These are phyloP conservation scores for Sphaeramia orbicularis DNA, from an alignment of 2,797 vertebrate genomes.

Conservation along the genomic window DNA sequence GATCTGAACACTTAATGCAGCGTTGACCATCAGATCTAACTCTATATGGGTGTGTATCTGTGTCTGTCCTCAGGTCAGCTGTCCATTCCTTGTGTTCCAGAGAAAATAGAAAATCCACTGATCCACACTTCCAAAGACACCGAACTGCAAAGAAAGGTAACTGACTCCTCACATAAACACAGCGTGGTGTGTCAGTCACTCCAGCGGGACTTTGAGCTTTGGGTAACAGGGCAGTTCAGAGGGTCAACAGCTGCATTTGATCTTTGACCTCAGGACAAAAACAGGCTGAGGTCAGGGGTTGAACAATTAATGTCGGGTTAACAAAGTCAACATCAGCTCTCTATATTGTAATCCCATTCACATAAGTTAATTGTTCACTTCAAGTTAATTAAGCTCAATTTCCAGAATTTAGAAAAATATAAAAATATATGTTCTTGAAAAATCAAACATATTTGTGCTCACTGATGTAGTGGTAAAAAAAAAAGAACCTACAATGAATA, in stretches of 20 bases:
- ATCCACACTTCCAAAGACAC: conserved; percentile 54
- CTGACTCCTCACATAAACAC: conserved; percentile 27
- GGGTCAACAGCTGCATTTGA: conserved; percentile 63
- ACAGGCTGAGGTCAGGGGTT: conserved; percentile 42
- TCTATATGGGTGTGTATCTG: conserved; percentile 4
- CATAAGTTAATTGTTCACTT: neutral
- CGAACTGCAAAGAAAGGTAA: conserved; percentile 76
- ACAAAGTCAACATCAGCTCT: conserved; percentile 36
- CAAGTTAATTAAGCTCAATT: neutral
- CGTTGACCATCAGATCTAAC: conserved; percentile 6
- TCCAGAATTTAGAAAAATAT: too few species aligned
- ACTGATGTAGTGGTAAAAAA: neutral
- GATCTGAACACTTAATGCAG: conserved; percentile 14
- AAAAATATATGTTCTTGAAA: too few species aligned
- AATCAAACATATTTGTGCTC: neutral
- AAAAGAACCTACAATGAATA: neutral
- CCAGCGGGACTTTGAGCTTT: conserved; percentile 30
- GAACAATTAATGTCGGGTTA: conserved; percentile 38
- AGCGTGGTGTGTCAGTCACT: conserved; percentile 28
- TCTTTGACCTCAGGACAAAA: conserved; percentile 64
- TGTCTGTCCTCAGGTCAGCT: conserved; percentile 74
- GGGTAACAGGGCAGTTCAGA: conserved; percentile 46
- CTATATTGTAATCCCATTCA: neutral
- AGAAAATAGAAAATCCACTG: conserved; percentile 64
- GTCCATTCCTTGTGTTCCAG: conserved; percentile 69